Base-by-base conservation (phyloP, 1,140 invertebrate species). In the Bombus impatiens region DNA sequence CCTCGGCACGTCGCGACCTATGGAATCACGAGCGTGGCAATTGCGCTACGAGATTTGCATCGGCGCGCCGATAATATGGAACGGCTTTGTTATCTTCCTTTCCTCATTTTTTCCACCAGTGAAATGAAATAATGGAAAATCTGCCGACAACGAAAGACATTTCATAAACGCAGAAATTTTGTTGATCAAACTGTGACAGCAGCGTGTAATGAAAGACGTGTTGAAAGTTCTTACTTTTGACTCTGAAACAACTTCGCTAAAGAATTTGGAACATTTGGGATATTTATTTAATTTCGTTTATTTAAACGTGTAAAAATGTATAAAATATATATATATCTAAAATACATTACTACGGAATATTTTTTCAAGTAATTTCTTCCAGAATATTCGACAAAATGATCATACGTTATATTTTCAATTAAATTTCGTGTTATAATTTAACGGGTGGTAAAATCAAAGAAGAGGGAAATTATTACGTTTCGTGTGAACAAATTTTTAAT, bases 31-130 rank as follows among this genome's bases (percentile, higher is more conserved):
- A 77, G 47, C 67, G 53, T 40, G 57, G 65, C 67, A 84, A 87
- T 84, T 70, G 86, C 62, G 53, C 18, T 53, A 53, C 74, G 81
- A 87, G 81, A 87, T 87, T 84, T 87, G 74, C 81, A 71, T 84
- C 65, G 44, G 25, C 74, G 22, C 44, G 81, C 42, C 70, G 81
- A 87, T 86, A 86, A 84, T 78, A 71, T n/a, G 70, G 72, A 47
- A 75, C 57, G 62, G 57, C 22, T 67, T 42, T n/a, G 40, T 37
- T 35, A 70, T 47, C 22, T n/a, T n/a, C 9, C 12, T 2, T n/a
- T 77, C 57, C 32, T n/a, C 65, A 22, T n/a, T 47, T 32, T 10
- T 25, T 10, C 22, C 44, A 22, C n/a, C n/a, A 53, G n/a, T 12
- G 53, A 35, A 35, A 70, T 70, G 67, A 70, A 28, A 42, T 59